Conservation (phyloP, 23 tunicate genomes). For the Trididemnum nubilum region DNA sequence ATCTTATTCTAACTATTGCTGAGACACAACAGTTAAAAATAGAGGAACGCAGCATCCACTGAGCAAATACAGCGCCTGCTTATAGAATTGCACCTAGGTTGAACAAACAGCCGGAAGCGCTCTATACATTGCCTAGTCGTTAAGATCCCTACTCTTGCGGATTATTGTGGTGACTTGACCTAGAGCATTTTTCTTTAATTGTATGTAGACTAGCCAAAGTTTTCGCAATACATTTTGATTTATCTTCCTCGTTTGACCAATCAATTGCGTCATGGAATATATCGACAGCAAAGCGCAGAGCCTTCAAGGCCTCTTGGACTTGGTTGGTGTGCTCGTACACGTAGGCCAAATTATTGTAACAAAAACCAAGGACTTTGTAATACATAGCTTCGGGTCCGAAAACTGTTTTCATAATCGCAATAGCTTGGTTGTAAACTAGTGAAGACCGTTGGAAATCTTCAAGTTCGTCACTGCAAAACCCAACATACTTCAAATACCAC, state of each 20-base stretch:
- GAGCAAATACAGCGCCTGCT: too few species aligned
- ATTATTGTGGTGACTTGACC: not conserved
- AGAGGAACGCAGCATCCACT: too few species aligned
- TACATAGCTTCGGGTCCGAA: not conserved
- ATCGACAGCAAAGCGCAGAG: not conserved
- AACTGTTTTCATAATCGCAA: conserved; percentile 13
- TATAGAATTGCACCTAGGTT: too few species aligned
- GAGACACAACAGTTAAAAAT: too few species aligned
- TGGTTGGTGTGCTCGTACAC: conserved; percentile 17
- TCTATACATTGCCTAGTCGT: too few species aligned
- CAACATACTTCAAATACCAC: conserved; percentile 10
- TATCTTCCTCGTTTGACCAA: conserved; percentile 24
- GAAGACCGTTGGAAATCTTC: conserved; percentile 21
- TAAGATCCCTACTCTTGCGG: too few species aligned
- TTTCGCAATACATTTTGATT: conserved; percentile 20
- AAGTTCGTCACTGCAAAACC: conserved; percentile 29
- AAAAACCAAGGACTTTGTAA: conserved; percentile 13
- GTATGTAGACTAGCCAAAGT: not conserved
- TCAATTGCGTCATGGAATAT: conserved; percentile 14
- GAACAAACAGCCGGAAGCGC: too few species aligned
- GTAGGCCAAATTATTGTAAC: conserved; percentile 24
- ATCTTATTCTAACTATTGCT: too few species aligned
- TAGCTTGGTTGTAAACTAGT: conserved; percentile 9
- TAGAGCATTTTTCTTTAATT: conserved; percentile 5
- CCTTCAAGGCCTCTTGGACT: not conserved